Conservation (phyloP, 2,888 invertebrate genomes). For the Amaurobius ferox region DNA sequence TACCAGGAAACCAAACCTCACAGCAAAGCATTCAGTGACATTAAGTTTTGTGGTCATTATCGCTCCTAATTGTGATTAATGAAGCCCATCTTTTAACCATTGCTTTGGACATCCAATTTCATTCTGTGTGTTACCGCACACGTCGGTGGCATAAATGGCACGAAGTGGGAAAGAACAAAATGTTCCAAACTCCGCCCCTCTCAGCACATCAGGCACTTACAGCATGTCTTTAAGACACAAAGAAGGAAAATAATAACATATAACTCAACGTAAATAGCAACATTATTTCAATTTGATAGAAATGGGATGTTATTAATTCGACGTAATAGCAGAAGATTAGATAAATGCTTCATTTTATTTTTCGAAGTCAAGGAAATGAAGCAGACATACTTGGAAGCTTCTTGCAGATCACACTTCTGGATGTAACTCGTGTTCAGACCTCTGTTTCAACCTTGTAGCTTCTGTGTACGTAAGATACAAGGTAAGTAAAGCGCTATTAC, state of each 20-base stretch:
- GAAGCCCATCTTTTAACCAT: neutral
- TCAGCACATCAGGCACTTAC: neutral
- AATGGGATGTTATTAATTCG: neutral
- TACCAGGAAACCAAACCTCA: too few relatives aligned
- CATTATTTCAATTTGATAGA: constrained; percentile 1
- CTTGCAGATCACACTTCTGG: too few relatives aligned
- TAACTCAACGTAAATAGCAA: neutral
- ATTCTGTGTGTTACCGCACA: neutral
- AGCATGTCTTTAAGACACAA: too few relatives aligned
- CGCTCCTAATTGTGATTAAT: neutral
- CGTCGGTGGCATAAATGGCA: neutral
- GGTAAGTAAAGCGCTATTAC: too few relatives aligned
- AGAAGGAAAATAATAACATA: neutral
- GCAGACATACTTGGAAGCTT: neutral
- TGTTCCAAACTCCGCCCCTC: neutral
- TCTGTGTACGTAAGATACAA: too few relatives aligned
- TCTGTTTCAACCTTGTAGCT: too few relatives aligned
- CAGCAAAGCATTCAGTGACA: too few relatives aligned
- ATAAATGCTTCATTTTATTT: neutral
- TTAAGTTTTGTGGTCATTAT: neutral
- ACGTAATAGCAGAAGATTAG: neutral
- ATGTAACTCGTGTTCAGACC: too few relatives aligned
- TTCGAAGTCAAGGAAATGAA: neutral
- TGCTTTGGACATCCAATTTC: neutral
- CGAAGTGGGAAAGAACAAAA: neutral